A percentile compares a stretch with the other conserved stretches of the same genome.
These are phyloP conservation scores for Artibeus jamaicensis DNA, from an alignment of 2,797 vertebrate species.

Conservation along the genomic window DNA sequence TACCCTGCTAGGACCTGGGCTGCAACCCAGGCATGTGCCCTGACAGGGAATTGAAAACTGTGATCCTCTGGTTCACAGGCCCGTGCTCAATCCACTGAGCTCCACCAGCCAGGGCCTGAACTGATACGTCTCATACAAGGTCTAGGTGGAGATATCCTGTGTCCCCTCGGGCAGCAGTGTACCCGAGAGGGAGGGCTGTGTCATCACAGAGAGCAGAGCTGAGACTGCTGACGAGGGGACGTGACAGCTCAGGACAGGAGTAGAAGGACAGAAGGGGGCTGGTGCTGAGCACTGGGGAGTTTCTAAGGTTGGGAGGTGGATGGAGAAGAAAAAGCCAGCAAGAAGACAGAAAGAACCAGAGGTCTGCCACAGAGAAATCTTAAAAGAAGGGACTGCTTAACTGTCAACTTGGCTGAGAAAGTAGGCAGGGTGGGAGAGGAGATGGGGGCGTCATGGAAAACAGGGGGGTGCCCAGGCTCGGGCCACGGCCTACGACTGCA, in stretches of 20 bases:
- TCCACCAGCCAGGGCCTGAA: too few species aligned
- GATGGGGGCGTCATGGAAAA: neutral
- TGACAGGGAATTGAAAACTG: too few species aligned
- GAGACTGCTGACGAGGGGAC: too few species aligned
- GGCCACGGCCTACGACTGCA: neutral
- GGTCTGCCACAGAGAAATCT: too few species aligned
- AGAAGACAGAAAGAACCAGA: neutral
- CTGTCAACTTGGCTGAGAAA: neutral
- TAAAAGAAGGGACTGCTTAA: neutral
- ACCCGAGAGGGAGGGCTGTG: neutral
- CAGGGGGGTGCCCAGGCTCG: neutral
- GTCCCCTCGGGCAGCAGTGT: neutral
- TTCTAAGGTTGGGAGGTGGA: neutral
- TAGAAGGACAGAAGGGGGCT: neutral
- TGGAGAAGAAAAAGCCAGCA: neutral
- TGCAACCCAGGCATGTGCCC: too few species aligned
- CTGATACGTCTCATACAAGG: too few species aligned
- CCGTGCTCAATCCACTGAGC: too few species aligned
- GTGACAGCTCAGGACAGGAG: neutral
- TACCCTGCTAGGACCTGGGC: too few species aligned
- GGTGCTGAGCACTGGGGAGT: neutral
- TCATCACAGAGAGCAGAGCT: neutral
- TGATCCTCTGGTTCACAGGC: too few species aligned
- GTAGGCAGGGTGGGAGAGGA: neutral
- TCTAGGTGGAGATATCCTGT: neutral